Evolutionary conservation across 2,113 vertebrate species (phyloP).

Genomic region (Microcebus griseorufus): DNA sequence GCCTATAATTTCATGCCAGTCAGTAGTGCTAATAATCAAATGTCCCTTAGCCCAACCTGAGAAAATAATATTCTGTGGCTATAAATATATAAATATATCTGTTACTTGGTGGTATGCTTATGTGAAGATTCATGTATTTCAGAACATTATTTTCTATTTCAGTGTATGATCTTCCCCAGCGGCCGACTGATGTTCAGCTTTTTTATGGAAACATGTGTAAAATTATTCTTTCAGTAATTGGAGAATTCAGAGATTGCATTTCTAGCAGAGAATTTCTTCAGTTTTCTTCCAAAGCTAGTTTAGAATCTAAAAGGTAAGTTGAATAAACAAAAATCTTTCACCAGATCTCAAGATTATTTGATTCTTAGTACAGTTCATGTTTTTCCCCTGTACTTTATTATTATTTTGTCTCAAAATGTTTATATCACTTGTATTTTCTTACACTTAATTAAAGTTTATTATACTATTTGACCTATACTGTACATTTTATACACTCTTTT

Average conservation of each 20-base stretch:
- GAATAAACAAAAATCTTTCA: neutral
- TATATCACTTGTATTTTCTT: neutral
- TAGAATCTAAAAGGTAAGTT: slow-evolving; percentile 86
- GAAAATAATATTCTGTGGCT: neutral
- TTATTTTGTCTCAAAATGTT: slow-evolving; percentile 14
- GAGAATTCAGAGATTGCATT: slow-evolving; percentile 77
- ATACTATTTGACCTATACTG: neutral
- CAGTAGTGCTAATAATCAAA: neutral
- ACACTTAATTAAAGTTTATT: neutral
- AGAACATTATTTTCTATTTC: slow-evolving; percentile 45
- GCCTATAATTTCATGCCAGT: neutral
- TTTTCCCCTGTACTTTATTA: neutral
- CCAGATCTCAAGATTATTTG: slow-evolving; percentile 18
- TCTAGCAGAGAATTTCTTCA: slow-evolving; percentile 69
- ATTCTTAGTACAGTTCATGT: neutral
- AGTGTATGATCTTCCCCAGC: slow-evolving; percentile 92
- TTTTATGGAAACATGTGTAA: slow-evolving; percentile 94
- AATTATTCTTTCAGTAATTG: slow-evolving; percentile 89
- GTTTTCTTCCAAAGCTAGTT: slow-evolving; percentile 44
- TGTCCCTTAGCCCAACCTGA: neutral
- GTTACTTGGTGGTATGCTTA: neutral
- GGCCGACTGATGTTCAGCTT: slow-evolving; percentile 89
- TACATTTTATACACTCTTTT: neutral
- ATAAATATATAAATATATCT: neutral
- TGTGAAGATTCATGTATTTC: slow-evolving; percentile 21